phyloP scores from a whole-genome alignment of 2,113 vertebrate species.

The Climacteris rufus region DNA sequence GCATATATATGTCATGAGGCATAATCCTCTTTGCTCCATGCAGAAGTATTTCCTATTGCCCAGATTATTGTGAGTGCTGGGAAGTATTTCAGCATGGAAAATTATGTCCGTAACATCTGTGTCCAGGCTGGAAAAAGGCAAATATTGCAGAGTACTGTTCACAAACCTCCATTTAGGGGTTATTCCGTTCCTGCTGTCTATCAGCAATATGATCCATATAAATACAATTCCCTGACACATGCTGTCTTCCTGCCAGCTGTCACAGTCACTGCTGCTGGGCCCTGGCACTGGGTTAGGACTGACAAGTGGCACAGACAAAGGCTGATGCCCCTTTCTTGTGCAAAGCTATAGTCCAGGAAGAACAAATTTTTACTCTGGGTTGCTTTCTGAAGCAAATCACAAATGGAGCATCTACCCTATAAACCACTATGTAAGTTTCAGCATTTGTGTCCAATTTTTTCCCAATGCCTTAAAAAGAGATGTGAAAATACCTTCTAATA shows the following conservation, averaged over 20 bases:
- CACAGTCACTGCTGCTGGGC: not conserved
- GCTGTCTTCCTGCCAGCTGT: not conserved
- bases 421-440: not conserved
- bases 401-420: not conserved
- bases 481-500: not conserved
- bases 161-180: not conserved
- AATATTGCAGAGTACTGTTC: not conserved
- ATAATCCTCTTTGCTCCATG: conserved; percentile 22
- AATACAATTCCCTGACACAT: not conserved
- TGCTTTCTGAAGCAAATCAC: not conserved
- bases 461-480: not conserved
- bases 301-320: not conserved
- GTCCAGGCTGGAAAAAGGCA: not conserved
- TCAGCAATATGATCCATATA: not conserved
- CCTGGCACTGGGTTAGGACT: not conserved
- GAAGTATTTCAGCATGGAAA: conserved; percentile 1
- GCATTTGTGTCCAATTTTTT: not conserved
- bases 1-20: not conserved
- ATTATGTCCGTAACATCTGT: conserved; percentile 24
- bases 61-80: not conserved
- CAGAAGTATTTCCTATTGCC: conserved; percentile 24
- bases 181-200: not conserved
- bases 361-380: not conserved
- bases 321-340: not conserved
- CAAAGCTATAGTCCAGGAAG: not conserved